These are phyloP conservation scores for Cecidostiba fungosa DNA, from an alignment of 2,888 invertebrate genomes.

Conservation along the genomic window DNA sequence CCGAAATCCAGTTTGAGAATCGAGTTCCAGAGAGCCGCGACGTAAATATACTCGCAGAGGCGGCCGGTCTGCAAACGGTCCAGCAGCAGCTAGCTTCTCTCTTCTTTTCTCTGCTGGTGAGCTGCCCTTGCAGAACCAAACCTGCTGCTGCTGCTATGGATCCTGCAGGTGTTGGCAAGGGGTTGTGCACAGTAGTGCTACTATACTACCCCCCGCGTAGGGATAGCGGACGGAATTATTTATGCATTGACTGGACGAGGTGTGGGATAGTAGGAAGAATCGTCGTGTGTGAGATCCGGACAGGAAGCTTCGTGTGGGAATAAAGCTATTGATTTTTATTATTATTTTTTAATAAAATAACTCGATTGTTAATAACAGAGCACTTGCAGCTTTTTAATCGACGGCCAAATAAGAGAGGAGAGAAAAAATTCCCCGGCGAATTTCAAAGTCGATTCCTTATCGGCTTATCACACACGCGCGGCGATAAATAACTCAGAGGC, in stretches of 20 bases:
- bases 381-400: neutral
- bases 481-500: slow-evolving; percentile 43
- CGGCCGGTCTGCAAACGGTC: slow-evolving; percentile 75
- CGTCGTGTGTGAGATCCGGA: neutral
- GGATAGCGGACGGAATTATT: neutral
- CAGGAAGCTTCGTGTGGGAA: neutral
- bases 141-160: slow-evolving; percentile 9
- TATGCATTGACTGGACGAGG: neutral
- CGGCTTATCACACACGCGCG: slow-evolving; percentile 23
- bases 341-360: neutral
- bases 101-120: slow-evolving; percentile 25
- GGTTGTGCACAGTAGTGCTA: neutral
- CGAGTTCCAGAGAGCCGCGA: slow-evolving; percentile 70
- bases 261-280: slow-evolving; percentile 1
- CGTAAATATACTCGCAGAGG: slow-evolving; percentile 36
- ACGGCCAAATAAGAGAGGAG: neutral
- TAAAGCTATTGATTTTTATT: neutral
- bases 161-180: slow-evolving; percentile 6
- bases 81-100: slow-evolving; percentile 70
- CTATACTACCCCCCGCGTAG: neutral
- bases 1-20: slow-evolving; percentile 79
- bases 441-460: slow-evolving; percentile 43
- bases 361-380: neutral
- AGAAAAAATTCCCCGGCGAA: neutral
- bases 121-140: neutral